These are phyloP conservation scores for Pyrochroa serraticornis DNA, from an alignment of 2,888 invertebrate species.

Conservation along the genomic window DNA sequence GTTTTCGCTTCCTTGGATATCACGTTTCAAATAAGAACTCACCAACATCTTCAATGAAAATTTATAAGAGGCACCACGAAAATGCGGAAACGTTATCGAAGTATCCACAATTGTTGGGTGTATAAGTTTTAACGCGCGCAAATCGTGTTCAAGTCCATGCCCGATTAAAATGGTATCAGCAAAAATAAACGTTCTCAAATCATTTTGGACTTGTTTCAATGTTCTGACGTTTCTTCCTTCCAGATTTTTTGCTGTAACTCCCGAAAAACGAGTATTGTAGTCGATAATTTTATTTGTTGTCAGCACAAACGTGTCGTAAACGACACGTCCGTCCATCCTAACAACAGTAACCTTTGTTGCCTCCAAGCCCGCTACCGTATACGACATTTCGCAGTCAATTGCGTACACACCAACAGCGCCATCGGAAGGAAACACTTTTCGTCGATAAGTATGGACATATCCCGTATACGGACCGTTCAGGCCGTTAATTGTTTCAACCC, in stretches of 20 bases:
- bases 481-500: constrained; percentile 61
- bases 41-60: constrained; percentile 82
- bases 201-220: constrained; percentile 81
- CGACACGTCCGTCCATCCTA: constrained; percentile 71
- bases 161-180: constrained; percentile 91
- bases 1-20: constrained; percentile 77
- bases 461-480: constrained; percentile 71
- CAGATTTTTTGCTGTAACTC: constrained; percentile 76
- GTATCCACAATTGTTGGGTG: constrained; percentile 90
- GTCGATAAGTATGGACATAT: constrained; percentile 60
- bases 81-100: constrained; percentile 85
- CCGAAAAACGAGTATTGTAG: constrained; percentile 95
- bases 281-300: constrained; percentile 87
- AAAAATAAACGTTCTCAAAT: constrained; percentile 79
- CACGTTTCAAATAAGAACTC: constrained; percentile 72
- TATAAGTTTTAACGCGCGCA: constrained; percentile 82
- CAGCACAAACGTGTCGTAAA: constrained; percentile 84
- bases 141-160: constrained; percentile 93
- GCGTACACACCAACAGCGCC: constrained; percentile 70
- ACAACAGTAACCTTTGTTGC: constrained; percentile 87
- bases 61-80: constrained; percentile 80
- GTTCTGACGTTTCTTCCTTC: constrained; percentile 65
- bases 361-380: constrained; percentile 85
- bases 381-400: constrained; percentile 97
- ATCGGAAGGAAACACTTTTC: constrained; percentile 61